Evolutionary conservation across 2,888 invertebrate species (phyloP).

Genomic region (Cerastis leucographa): DNA sequence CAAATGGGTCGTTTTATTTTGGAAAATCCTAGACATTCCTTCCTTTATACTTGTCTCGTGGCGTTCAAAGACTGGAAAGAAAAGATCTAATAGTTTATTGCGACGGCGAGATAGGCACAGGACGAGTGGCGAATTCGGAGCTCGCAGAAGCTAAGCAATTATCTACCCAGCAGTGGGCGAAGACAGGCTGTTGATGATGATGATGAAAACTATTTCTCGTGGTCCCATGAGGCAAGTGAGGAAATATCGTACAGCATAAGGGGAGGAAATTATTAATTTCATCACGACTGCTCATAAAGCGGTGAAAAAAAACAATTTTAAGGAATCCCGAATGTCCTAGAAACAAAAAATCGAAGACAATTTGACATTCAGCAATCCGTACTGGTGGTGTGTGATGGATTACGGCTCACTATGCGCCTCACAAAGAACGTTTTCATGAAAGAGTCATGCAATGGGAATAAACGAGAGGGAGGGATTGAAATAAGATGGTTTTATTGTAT

Average conservation of each 20-base stretch:
- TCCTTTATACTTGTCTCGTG: not conserved
- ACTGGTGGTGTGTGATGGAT: no score
- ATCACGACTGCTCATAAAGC: not conserved
- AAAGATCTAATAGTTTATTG: accelerated
- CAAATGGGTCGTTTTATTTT: conserved; percentile 7
- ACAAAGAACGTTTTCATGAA: no score
- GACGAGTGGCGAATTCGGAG: not conserved
- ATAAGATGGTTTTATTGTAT: no score
- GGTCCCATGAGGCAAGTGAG: not conserved
- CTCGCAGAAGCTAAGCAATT: not conserved
- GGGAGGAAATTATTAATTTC: not conserved
- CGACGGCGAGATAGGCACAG: not conserved
- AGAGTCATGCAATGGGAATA: no score
- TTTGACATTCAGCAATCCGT: not conserved
- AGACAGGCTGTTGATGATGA: not conserved
- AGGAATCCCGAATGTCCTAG: not conserved
- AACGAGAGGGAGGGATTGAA: no score
- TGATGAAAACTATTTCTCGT: not conserved
- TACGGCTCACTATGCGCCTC: no score
- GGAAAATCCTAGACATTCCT: no score
- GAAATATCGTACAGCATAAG: not conserved
- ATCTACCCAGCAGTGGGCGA: not conserved
- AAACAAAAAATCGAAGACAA: not conserved
- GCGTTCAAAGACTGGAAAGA: not conserved
- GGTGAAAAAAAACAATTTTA: not conserved